Evolutionary conservation across 2,113 vertebrate genomes (phyloP).

Genomic region (Centrocercus urophasianus): DNA sequence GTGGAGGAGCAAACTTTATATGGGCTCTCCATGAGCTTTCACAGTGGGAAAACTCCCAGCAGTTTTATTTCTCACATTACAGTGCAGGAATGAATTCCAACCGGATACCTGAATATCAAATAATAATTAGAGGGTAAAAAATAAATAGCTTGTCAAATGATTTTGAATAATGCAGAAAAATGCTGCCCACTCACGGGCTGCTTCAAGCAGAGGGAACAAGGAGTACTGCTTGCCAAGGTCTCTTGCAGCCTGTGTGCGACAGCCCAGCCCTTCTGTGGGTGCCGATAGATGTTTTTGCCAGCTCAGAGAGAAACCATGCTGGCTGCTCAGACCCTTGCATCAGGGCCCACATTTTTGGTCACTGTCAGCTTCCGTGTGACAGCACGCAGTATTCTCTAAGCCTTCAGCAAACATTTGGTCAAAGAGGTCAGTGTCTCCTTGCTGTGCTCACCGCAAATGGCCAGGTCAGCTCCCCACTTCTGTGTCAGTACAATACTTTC

Average conservation of each 20-base stretch:
- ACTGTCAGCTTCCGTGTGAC: background rate
- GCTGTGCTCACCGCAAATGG: background rate
- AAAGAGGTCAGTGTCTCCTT: background rate
- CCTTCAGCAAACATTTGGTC: background rate
- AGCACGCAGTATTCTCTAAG: background rate
- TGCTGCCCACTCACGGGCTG: background rate
- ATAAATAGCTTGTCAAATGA: background rate
- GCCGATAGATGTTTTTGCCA: background rate
- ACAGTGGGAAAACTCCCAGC: background rate
- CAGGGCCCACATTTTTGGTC: background rate
- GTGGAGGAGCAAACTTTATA: background rate
- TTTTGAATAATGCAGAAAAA: background rate
- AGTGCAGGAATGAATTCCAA: background rate
- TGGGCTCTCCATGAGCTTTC: background rate
- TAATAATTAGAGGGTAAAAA: constrained; percentile 13
- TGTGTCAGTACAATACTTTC: background rate
- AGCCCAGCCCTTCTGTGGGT: background rate
- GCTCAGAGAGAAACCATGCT: background rate
- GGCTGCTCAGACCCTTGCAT: no score
- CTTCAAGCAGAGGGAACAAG: background rate
- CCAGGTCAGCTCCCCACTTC: background rate
- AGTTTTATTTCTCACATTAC: constrained; percentile 18
- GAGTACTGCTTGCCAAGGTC: background rate
- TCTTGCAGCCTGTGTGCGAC: background rate
- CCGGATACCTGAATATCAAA: background rate